phyloP scores from a whole-genome alignment of 2,888 invertebrate species.

The Synergus umbraculus region DNA sequence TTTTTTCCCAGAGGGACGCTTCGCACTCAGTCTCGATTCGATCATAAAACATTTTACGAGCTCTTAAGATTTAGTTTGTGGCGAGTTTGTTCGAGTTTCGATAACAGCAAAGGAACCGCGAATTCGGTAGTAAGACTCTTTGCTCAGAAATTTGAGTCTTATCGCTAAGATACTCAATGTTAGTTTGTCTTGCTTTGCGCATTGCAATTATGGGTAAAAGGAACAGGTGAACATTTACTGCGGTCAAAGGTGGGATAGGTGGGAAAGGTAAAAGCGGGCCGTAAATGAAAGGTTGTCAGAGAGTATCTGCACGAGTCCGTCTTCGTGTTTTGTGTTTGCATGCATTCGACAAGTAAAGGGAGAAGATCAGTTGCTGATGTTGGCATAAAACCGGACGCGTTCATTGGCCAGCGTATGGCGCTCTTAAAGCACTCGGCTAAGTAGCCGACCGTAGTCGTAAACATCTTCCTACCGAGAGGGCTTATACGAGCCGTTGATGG shows the following conservation, averaged over 20 bases:
- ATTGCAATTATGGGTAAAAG: conserved; percentile 37
- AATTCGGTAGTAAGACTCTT: conserved; percentile 30
- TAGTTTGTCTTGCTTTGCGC: neutral
- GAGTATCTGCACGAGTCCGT: conserved; percentile 37
- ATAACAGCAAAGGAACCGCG: conserved; percentile 18
- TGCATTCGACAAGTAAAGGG: conserved; percentile 39
- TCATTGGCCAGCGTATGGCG: conserved; percentile 59
- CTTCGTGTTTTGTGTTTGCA: conserved; percentile 27
- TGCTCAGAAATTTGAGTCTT: neutral
- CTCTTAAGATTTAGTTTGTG: conserved; percentile 37
- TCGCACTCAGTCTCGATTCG: conserved; percentile 25
- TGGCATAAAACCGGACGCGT: conserved; percentile 64
- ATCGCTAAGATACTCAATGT: neutral
- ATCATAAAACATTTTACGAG: conserved; percentile 39
- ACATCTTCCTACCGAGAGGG: conserved; percentile 69
- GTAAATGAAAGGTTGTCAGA: conserved; percentile 51
- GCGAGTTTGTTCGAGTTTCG: conserved; percentile 11
- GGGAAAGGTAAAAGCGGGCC: conserved; percentile 50
- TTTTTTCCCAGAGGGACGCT: conserved; percentile 5
- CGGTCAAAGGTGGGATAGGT: conserved; percentile 55
- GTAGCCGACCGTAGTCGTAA: conserved; percentile 72
- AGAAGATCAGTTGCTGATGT: conserved; percentile 57
- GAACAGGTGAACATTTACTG: conserved; percentile 52
- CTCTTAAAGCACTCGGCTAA: conserved; percentile 59
- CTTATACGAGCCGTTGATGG: conserved; percentile 74